Conservation (phyloP, 2,113 vertebrate genomes). For the Stegostoma tigrinum region DNA sequence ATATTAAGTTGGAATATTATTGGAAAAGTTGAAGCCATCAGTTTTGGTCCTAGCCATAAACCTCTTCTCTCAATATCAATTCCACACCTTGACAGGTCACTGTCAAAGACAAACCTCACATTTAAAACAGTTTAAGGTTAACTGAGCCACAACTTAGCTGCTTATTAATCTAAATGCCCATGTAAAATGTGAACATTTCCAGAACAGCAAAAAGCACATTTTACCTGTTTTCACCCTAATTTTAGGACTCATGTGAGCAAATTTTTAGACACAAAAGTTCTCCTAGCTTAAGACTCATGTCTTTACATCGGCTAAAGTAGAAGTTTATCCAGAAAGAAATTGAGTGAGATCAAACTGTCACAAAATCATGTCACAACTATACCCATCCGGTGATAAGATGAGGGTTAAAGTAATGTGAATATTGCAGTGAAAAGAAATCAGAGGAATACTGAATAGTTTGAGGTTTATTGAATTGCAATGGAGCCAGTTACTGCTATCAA, state of each 20-base stretch:
- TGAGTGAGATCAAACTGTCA: background rate
- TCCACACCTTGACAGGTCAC: background rate
- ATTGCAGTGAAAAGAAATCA: no score
- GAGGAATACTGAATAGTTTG: no score
- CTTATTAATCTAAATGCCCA: background rate
- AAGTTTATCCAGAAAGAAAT: background rate
- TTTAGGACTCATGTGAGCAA: background rate
- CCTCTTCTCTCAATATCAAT: background rate
- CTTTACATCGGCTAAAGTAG: no score
- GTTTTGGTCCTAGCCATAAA: background rate
- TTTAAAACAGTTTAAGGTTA: background rate
- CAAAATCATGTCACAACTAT: background rate
- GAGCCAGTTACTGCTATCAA: no score
- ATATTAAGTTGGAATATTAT: background rate
- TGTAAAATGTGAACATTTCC: background rate
- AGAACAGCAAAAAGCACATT: background rate
- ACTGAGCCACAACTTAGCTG: background rate
- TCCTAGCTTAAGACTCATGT: no score
- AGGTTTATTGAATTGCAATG: no score
- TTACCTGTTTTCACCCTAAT: background rate
- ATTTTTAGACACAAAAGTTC: background rate
- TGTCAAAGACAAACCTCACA: background rate
- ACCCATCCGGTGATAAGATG: background rate
- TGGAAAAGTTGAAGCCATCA: background rate
- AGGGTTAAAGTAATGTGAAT: background rate